Conservation (phyloP, 2,888 invertebrate species). For the Zootermopsis nevadensis region DNA sequence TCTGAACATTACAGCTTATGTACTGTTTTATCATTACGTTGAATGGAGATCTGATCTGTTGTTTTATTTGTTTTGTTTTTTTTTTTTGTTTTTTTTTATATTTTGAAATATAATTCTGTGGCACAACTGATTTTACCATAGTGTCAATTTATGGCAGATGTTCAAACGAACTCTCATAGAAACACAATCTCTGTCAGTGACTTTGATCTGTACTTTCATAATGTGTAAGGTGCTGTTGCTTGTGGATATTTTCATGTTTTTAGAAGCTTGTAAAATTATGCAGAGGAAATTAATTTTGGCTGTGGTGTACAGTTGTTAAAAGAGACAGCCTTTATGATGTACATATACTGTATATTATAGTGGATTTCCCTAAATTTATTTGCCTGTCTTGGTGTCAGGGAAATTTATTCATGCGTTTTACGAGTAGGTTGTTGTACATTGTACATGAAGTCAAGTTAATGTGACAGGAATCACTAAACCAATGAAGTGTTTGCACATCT, state of each 20-base stretch:
- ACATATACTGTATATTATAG: neutral
- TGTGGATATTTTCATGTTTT: neutral
- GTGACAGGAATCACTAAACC: neutral
- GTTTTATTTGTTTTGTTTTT: too few relatives aligned
- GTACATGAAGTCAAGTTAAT: neutral
- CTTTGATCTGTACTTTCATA: neutral
- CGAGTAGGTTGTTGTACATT: neutral
- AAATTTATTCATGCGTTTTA: neutral
- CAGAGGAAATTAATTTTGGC: neutral
- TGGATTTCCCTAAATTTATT: neutral
- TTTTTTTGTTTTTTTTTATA: too few relatives aligned
- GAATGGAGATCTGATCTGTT: neutral
- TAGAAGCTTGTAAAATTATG: conserved; percentile 3
- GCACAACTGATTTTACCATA: neutral
- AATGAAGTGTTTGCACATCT: neutral
- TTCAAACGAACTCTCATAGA: neutral
- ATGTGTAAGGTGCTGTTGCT: neutral
- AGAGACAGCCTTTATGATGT: neutral
- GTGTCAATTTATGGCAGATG: neutral
- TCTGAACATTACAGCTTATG: too few relatives aligned
- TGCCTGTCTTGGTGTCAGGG: neutral
- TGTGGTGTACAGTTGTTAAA: conserved; percentile 13
- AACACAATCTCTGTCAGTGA: neutral
- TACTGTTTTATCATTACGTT: neutral
- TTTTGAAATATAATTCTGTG: neutral